Conservation (phyloP, 2,888 invertebrate species). For the Nomada goodeniana region DNA sequence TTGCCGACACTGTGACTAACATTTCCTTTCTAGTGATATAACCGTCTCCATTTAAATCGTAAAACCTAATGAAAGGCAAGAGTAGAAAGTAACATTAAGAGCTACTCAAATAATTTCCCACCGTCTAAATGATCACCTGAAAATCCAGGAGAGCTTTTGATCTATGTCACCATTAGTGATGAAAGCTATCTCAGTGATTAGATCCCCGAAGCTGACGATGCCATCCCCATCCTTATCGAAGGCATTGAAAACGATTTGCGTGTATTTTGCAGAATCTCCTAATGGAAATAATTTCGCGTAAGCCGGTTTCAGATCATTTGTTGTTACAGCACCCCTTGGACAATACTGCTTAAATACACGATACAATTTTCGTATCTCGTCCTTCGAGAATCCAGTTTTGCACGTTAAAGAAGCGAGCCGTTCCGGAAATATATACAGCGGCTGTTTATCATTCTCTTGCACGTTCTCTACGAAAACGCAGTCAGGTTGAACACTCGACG, state of each 20-base stretch:
- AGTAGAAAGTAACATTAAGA: conserved; percentile 31
- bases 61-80: conserved; percentile 70
- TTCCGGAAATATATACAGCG: conserved; percentile 72
- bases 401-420: conserved; percentile 68
- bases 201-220: conserved; percentile 77
- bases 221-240: conserved; percentile 79
- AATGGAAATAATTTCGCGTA: conserved; percentile 80
- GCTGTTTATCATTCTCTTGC: conserved; percentile 67
- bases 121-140: conserved; percentile 68
- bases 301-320: conserved; percentile 75
- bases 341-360: conserved; percentile 80
- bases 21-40: conserved; percentile 79
- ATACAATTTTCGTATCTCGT: conserved; percentile 77
- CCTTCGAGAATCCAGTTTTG: conserved; percentile 77
- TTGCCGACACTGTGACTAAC: conserved; percentile 76
- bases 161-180: conserved; percentile 77
- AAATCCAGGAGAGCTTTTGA: conserved; percentile 80
- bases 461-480: conserved; percentile 65
- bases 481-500: conserved; percentile 53
- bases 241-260: conserved; percentile 79
- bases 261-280: conserved; percentile 78
- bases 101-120: neutral
- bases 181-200: conserved; percentile 71
- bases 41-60: conserved; percentile 80
- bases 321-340: conserved; percentile 75